These are phyloP conservation scores for Cynodonichthys magdalenae DNA, from an alignment of 2,797 vertebrate species.

Conservation along the genomic window DNA sequence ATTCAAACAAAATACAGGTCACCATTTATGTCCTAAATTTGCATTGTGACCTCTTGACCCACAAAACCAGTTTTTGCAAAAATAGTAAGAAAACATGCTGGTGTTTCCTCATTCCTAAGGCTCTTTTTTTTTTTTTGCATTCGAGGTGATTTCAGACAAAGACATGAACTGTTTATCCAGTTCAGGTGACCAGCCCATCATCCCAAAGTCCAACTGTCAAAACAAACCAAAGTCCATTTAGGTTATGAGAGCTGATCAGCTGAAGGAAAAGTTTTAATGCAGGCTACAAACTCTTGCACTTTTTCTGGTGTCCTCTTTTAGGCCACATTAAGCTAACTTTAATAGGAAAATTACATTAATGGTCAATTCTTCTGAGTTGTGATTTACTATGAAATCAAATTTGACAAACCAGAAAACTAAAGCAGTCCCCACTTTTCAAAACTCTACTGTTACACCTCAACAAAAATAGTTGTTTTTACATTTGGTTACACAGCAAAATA, in stretches of 20 bases:
- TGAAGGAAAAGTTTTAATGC: conserved; percentile 9
- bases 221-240: conserved; percentile 67
- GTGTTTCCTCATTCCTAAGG: conserved; percentile 40
- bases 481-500: no score
- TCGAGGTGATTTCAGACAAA: not conserved
- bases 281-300: not conserved
- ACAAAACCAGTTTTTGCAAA: conserved; percentile 6
- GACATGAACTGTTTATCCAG: conserved; percentile 45
- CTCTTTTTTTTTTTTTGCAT: conserved; percentile 1
- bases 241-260: conserved; percentile 40
- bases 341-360: no score
- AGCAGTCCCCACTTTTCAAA: no score
- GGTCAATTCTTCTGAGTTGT: no score
- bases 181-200: conserved; percentile 34
- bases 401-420: no score
- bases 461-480: no score
- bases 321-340: not conserved
- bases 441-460: no score
- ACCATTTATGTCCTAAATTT: no score
- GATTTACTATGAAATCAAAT: no score
- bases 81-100: conserved; percentile 4
- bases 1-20: no score
- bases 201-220: conserved; percentile 72
- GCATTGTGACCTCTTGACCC: not conserved
- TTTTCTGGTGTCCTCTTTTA: not conserved